Evolutionary conservation across 2,113 vertebrate species (phyloP).

Genomic region (Podarcis cretensis): DNA sequence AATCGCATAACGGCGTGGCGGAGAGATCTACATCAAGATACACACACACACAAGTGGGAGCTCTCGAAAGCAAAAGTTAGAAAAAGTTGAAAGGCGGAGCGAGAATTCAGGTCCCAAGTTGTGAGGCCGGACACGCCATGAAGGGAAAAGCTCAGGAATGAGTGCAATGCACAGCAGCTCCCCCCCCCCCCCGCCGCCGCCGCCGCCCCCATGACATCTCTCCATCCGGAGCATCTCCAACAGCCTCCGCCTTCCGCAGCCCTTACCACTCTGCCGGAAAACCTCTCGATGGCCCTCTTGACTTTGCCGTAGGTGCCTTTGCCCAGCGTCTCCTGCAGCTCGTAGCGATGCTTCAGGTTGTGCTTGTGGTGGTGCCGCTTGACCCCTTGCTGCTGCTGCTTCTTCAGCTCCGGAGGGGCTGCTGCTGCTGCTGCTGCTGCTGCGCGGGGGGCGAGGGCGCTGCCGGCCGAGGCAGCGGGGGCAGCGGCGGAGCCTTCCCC

Average conservation of each 20-base stretch:
- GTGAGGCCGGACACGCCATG: background rate
- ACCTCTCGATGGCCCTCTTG: constrained; percentile 94
- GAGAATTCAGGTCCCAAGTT: background rate
- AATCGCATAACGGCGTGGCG: background rate
- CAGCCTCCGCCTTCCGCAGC: background rate
- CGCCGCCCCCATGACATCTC: background rate
- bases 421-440: background rate
- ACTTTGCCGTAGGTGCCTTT: constrained; percentile 98
- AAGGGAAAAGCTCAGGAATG: background rate
- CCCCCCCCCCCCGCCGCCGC: no score
- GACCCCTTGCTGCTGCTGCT: constrained; percentile 84
- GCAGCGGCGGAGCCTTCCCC: constrained; percentile 7
- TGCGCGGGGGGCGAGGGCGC: background rate
- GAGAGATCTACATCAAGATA: background rate
- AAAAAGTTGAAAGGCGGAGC: no score
- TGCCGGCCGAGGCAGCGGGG: background rate
- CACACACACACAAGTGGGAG: no score
- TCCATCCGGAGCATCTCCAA: background rate
- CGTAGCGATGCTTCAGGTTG: constrained; percentile 98
- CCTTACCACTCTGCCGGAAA: constrained; percentile 94
- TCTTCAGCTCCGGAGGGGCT: constrained; percentile 53
- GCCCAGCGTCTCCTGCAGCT: constrained; percentile 96
- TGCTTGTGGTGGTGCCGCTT: constrained; percentile 98
- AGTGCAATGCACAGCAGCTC: background rate
- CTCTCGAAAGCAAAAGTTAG: background rate